A percentile compares a stretch with the other conserved stretches of the same genome.
Conservation (phyloP, 2,797 vertebrate species). For the Oreortyx pictus region DNA sequence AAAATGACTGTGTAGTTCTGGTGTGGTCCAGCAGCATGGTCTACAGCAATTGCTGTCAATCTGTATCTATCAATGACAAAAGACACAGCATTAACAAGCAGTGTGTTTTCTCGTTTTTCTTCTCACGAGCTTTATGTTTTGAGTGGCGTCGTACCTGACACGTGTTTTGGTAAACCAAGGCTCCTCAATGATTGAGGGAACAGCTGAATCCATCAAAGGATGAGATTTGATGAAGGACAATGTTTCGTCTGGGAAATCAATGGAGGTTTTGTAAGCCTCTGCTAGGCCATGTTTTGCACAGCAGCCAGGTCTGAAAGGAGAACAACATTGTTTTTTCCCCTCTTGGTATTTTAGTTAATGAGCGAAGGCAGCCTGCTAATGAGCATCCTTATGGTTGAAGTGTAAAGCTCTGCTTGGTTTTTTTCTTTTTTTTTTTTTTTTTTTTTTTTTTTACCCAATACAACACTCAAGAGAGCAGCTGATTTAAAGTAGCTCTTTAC, state of each 20-base stretch:
- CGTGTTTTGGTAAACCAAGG: slow-evolving; percentile 99
- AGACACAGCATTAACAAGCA: not conserved
- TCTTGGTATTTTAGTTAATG: slow-evolving; percentile 43
- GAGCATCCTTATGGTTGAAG: slow-evolving; percentile 12
- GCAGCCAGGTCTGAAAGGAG: slow-evolving; percentile 90
- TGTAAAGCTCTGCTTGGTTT: not conserved
- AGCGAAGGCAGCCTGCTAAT: slow-evolving; percentile 41
- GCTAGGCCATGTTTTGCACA: slow-evolving; percentile 93
- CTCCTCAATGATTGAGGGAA: slow-evolving; percentile 93
- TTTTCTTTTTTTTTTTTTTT: not conserved
- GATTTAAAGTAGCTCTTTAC: slow-evolving; percentile 19
- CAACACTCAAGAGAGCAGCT: not conserved
- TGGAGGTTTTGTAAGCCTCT: slow-evolving; percentile 92
- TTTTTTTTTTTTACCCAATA: not conserved
- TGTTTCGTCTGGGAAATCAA: slow-evolving; percentile 96
- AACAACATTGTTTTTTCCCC: slow-evolving; percentile 37
- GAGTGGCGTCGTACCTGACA: slow-evolving; percentile 85
- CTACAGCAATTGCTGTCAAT: slow-evolving; percentile 91
- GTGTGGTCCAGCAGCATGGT: slow-evolving; percentile 91
- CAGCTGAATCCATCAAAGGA: slow-evolving; percentile 94
- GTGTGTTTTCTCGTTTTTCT: not conserved
- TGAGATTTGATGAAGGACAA: slow-evolving; percentile 98
- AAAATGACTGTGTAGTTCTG: slow-evolving; percentile 97
- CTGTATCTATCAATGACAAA: slow-evolving; percentile 86
- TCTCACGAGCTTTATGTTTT: not conserved